Percentiles rank a stretch among this genome's conserved stretches.
Conservation (phyloP, 2,888 invertebrate species). For the Malacosoma neustria region DNA sequence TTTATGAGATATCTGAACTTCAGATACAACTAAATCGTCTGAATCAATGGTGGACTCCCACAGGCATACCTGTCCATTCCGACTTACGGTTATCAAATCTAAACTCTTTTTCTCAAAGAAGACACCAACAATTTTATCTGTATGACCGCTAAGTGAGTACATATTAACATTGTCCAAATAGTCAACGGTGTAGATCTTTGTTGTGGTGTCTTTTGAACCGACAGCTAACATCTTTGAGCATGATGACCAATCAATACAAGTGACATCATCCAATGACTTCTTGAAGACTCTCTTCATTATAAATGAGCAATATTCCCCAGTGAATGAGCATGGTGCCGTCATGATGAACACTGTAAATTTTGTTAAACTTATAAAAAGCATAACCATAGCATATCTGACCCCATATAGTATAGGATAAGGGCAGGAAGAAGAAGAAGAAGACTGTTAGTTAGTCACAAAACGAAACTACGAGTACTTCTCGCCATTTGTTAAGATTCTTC, state of each 20-base stretch:
- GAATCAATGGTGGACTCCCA: conserved; percentile 90
- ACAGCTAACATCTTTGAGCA: conserved; percentile 93
- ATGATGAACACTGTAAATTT: conserved; percentile 91
- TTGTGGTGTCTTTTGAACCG: conserved; percentile 93
- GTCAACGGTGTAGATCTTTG: conserved; percentile 86
- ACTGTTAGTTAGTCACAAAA: too few species aligned
- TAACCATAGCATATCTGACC: too few species aligned
- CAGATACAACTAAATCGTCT: conserved; percentile 77
- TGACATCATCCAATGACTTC: conserved; percentile 88
- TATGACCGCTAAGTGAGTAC: conserved; percentile 87
- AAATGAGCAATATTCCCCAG: conserved; percentile 92
- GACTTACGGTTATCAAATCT: conserved; percentile 87
- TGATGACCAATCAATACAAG: conserved; percentile 92
- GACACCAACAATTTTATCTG: conserved; percentile 87
- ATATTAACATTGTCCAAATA: conserved; percentile 84
- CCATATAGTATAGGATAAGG: too few species aligned
- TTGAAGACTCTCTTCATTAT: conserved; percentile 87
- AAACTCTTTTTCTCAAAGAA: conserved; percentile 92
- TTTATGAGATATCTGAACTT: conserved; percentile 65
- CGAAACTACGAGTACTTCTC: too few species aligned
- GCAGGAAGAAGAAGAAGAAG: too few species aligned
- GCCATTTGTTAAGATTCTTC: too few species aligned
- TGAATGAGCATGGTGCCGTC: conserved; percentile 86
- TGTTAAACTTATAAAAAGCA: too few species aligned
- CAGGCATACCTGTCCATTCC: conserved; percentile 87